A percentile compares a stretch with the other conserved stretches of the same genome.
These are phyloP conservation scores for Aquatica leii DNA, from an alignment of 2,888 invertebrate species.

Conservation along the genomic window DNA sequence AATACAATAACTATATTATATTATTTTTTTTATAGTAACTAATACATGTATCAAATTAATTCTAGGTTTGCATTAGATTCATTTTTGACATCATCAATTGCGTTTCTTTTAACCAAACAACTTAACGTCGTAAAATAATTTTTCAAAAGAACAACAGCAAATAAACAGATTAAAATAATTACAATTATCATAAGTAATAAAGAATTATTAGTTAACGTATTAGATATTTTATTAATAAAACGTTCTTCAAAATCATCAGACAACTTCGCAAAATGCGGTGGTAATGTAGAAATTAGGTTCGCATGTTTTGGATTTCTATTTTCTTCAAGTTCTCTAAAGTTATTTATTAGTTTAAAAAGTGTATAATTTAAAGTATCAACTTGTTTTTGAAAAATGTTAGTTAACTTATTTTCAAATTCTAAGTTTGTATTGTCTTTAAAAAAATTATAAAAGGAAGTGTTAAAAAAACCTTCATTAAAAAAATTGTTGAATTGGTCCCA, in stretches of 20 bases:
- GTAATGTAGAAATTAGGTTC: not conserved
- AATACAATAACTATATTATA: too few relatives aligned
- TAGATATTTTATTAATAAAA: not conserved
- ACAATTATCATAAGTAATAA: not conserved
- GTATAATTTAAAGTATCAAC: not conserved
- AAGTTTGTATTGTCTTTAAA: conserved; percentile 5
- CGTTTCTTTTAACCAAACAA: too few relatives aligned
- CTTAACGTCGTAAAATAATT: too few relatives aligned
- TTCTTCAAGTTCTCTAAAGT: not conserved
- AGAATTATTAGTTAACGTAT: not conserved
- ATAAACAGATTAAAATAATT: not conserved
- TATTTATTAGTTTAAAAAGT: not conserved
- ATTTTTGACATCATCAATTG: too few relatives aligned
- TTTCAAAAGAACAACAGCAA: not conserved
- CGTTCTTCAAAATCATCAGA: not conserved
- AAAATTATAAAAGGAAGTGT: conserved; percentile 18
- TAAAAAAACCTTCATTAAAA: conserved; percentile 8
- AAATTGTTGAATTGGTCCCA: not conserved
- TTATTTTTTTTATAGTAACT: too few relatives aligned
- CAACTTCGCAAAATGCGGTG: not conserved
- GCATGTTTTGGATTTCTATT: not conserved
- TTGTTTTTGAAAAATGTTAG: too few relatives aligned
- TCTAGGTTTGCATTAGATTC: too few relatives aligned
- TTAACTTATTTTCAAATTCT: not conserved
- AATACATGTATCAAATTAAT: too few relatives aligned